Conservation (phyloP, 2,113 vertebrate species). For the Origma solitaria region DNA sequence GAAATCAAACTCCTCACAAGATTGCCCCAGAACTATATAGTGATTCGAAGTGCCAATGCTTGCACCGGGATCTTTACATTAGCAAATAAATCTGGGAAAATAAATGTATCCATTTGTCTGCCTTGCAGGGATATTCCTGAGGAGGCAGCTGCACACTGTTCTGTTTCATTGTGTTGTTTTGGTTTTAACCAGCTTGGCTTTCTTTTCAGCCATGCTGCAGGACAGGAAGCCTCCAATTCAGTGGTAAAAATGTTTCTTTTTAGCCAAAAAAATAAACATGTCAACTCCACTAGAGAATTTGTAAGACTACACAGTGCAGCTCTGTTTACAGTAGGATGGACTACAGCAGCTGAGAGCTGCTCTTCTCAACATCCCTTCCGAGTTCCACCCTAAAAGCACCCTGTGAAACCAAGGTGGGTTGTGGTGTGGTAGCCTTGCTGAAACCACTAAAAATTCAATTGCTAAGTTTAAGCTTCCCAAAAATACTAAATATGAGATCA, state of each 20-base stretch:
- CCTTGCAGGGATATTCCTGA: conserved; percentile 55
- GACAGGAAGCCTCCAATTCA: conserved; percentile 2
- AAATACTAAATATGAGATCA: background rate
- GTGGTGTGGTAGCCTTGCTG: background rate
- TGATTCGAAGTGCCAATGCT: conserved; percentile 6
- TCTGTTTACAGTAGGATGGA: background rate
- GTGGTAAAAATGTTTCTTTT: background rate
- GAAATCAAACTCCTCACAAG: conserved; percentile 8
- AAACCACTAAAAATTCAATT: background rate
- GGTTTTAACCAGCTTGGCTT: conserved; percentile 42
- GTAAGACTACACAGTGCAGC: background rate
- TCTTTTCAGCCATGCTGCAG: conserved; percentile 16
- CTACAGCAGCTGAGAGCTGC: fast-evolving
- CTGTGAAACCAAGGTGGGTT: background rate
- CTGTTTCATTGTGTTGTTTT: background rate
- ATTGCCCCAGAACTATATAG: background rate
- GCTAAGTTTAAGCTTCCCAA: background rate
- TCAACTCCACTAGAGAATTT: background rate
- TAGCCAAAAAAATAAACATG: background rate
- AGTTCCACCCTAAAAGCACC: background rate
- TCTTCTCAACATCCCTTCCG: background rate
- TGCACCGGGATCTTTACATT: conserved; percentile 42
- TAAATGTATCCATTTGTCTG: conserved; percentile 38
- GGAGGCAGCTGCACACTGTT: conserved; percentile 44
- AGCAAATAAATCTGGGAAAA: conserved; percentile 46